These are phyloP conservation scores for Petrocephalus sullivani DNA, from an alignment of 2,797 vertebrate genomes.

Conservation along the genomic window DNA sequence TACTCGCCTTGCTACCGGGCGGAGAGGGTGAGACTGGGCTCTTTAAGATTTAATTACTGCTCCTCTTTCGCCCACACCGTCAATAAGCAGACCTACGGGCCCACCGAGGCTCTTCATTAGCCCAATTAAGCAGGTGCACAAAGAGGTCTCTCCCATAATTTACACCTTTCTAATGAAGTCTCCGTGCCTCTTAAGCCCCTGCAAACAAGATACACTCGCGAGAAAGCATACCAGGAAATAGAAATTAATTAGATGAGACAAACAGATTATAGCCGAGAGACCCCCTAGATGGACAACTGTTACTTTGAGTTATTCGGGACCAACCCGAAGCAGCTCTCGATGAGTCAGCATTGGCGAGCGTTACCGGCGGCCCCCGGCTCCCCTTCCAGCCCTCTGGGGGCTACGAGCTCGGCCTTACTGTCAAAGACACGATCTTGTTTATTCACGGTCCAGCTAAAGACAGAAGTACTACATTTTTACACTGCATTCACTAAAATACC, in stretches of 20 bases:
- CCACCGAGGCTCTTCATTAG: constrained; percentile 79
- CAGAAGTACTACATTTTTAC: not conserved
- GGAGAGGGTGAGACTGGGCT: constrained; percentile 10
- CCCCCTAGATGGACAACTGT: constrained; percentile 67
- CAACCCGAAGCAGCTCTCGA: constrained; percentile 55
- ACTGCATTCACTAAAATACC: not conserved
- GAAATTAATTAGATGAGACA: constrained; percentile 89
- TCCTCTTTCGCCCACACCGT: constrained; percentile 8
- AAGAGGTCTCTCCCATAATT: constrained; percentile 79
- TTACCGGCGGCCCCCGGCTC: not conserved
- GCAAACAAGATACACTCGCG: constrained; percentile 82
- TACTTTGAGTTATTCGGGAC: constrained; percentile 60
- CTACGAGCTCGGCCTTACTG: not conserved
- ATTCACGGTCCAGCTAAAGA: not conserved
- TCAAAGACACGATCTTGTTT: not conserved
- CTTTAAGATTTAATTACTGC: constrained; percentile 20
- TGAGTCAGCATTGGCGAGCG: constrained; percentile 28
- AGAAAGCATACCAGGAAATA: constrained; percentile 73
- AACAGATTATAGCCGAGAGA: constrained; percentile 80
- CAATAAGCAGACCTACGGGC: constrained; percentile 46
- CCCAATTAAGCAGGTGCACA: constrained; percentile 84
- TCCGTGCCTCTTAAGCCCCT: constrained; percentile 82
- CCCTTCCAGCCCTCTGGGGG: not conserved
- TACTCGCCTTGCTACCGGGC: not conserved
- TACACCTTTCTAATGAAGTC: constrained; percentile 87